A percentile compares a stretch with the other conserved stretches of the same genome.
phyloP scores from a whole-genome alignment of 2,888 invertebrate genomes.

The Spodoptera littoralis region DNA sequence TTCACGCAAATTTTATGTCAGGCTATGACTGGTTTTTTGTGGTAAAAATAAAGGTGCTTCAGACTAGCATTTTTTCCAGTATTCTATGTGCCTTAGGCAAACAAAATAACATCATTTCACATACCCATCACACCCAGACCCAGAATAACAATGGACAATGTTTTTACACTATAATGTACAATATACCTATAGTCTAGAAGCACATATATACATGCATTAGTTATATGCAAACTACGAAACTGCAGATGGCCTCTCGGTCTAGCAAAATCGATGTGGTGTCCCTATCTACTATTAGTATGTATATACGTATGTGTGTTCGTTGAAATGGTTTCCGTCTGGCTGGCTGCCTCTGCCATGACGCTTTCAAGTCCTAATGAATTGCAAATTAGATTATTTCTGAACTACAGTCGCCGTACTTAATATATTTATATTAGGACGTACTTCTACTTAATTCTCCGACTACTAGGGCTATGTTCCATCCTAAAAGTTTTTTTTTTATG shows the following conservation, averaged over 20 bases:
- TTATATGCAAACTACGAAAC: neutral
- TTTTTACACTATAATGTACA: neutral
- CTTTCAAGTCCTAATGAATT: conserved; percentile 33
- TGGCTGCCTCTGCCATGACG: conserved; percentile 30
- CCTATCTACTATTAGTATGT: neutral
- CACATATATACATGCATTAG: neutral
- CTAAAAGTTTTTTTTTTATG: too few relatives aligned
- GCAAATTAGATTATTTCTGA: conserved; percentile 14
- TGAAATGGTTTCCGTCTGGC: conserved; percentile 45
- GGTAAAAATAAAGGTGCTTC: too few relatives aligned
- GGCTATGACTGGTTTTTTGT: too few relatives aligned
- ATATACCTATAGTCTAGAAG: neutral
- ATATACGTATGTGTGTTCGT: conserved; percentile 9
- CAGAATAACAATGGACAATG: too few relatives aligned
- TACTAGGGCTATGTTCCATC: too few relatives aligned
- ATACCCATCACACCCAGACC: too few relatives aligned
- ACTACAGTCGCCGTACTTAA: neutral
- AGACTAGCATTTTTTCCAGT: too few relatives aligned
- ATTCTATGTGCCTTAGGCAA: too few relatives aligned
- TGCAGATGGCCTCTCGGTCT: conserved; percentile 5
- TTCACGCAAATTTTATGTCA: too few relatives aligned
- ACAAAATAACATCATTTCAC: too few relatives aligned
- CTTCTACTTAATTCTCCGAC: too few relatives aligned
- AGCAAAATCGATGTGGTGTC: conserved; percentile 33
- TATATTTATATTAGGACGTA: too few relatives aligned